Conservation (phyloP, 2,797 vertebrate species). For the Cuniculus paca region DNA sequence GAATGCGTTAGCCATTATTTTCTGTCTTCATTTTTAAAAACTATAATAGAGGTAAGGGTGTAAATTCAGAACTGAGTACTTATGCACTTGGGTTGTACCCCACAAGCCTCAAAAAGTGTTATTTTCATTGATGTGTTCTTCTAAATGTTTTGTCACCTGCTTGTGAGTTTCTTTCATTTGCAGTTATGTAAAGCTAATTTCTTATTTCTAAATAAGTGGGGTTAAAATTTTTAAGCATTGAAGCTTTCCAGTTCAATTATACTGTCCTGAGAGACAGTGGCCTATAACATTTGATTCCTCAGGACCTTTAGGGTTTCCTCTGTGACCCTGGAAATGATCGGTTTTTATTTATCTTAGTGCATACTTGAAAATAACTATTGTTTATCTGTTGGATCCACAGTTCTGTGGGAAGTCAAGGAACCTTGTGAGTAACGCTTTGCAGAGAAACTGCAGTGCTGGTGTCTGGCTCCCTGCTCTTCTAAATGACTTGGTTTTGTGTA, state of each 20-base stretch:
- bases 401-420: not conserved
- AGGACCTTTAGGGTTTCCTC: not conserved
- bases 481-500: not conserved
- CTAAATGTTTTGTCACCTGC: slow-evolving; percentile 58
- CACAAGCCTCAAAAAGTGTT: slow-evolving; percentile 1
- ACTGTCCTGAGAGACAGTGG: too few species aligned
- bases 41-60: not conserved
- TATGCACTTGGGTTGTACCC: not conserved
- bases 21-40: not conserved
- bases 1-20: not conserved
- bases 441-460: not conserved
- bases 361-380: not conserved
- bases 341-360: not conserved
- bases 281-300: not conserved
- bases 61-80: slow-evolving; percentile 30
- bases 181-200: slow-evolving; percentile 23
- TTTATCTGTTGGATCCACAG: not conserved
- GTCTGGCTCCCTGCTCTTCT: not conserved
- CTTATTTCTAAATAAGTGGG: slow-evolving; percentile 22
- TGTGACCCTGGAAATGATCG: not conserved
- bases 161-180: not conserved
- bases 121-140: not conserved
- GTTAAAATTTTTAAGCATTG: not conserved
- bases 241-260: not conserved
- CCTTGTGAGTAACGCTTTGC: not conserved